Evolutionary conservation across 2,888 invertebrate species (phyloP).

Genomic region (Ophion ventricosus): DNA sequence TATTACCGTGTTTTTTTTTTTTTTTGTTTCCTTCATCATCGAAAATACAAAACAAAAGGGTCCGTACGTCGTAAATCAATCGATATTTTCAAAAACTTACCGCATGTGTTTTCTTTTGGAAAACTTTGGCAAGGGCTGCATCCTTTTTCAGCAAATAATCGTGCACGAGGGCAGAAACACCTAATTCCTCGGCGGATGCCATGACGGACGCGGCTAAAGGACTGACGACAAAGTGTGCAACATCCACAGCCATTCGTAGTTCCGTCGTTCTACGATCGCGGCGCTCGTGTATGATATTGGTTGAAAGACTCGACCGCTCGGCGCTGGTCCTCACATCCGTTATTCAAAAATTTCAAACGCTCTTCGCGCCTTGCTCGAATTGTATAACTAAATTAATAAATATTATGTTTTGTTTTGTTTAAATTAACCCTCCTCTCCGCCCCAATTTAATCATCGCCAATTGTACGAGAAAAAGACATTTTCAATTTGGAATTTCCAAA

Average conservation of each 20-base stretch:
- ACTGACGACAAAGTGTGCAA: conserved; percentile 50
- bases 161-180: conserved; percentile 86
- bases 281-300: conserved; percentile 30
- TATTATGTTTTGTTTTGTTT: too few relatives aligned
- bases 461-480: too few relatives aligned
- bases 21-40: too few relatives aligned
- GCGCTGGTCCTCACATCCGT: conserved; percentile 23
- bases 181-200: conserved; percentile 83
- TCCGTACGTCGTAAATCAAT: background rate
- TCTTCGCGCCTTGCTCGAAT: background rate
- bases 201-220: conserved; percentile 79
- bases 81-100: conserved; percentile 85
- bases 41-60: conserved; percentile 28
- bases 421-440: too few relatives aligned
- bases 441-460: too few relatives aligned
- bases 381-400: too few relatives aligned
- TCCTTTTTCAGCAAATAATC: conserved; percentile 88
- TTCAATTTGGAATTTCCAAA: too few relatives aligned
- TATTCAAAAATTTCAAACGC: conserved; percentile 7
- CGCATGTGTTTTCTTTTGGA: conserved; percentile 89
- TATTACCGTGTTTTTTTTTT: conserved; percentile 15
- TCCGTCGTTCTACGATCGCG: conserved; percentile 35
- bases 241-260: conserved; percentile 36
- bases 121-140: conserved; percentile 88
- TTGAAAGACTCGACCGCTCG: background rate